Evolutionary conservation across 2,888 invertebrate genomes (phyloP).

Genomic region (Parascotia fuliginaria): DNA sequence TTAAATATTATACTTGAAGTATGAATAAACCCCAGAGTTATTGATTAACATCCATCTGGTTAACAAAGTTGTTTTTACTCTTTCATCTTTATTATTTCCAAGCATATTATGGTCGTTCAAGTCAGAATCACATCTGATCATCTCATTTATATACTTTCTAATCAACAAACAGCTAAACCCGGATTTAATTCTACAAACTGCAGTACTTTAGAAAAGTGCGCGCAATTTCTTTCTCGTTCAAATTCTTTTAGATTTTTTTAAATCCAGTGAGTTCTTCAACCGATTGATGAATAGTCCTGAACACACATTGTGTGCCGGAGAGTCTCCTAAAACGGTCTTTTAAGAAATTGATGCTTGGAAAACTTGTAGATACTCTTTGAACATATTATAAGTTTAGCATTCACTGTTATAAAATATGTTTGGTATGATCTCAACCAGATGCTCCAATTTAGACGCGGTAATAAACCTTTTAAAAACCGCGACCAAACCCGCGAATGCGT

Average conservation of each 20-base stretch:
- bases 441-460: no score
- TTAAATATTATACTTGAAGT: no score
- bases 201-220: neutral
- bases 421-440: no score
- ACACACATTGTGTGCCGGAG: neutral
- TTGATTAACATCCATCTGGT: no score
- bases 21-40: no score
- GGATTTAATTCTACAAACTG: neutral
- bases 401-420: neutral
- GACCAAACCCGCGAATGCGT: no score
- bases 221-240: neutral
- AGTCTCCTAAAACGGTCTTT: slow-evolving; percentile 9
- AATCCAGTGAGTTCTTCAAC: slow-evolving; percentile 11
- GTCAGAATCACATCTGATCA: no score
- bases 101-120: no score
- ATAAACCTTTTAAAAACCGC: no score
- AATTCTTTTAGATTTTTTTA: neutral
- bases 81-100: no score
- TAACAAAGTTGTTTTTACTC: no score
- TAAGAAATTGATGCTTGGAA: slow-evolving; percentile 17
- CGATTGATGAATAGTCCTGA: slow-evolving; percentile 1
- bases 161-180: neutral
- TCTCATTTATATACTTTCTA: neutral
- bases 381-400: neutral
- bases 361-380: slow-evolving; percentile 10